These are phyloP conservation scores for Philaenus spumarius DNA, from an alignment of 1,140 invertebrate species.

Conservation along the genomic window DNA sequence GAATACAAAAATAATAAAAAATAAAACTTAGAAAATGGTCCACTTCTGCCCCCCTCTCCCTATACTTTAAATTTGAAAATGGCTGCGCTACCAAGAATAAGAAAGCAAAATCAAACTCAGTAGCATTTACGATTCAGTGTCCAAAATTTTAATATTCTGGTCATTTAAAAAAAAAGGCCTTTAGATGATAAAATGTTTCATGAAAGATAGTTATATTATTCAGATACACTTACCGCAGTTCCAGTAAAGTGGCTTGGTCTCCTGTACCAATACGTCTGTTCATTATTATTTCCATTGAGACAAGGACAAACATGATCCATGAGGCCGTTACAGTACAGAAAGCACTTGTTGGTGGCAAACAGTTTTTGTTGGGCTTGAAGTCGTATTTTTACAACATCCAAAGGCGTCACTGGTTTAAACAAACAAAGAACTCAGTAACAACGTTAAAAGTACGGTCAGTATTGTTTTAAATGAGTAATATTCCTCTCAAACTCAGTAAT, in stretches of 20 bases:
- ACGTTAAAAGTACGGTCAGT: neutral
- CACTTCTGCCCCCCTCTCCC: too few relatives aligned
- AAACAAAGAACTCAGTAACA: constrained; percentile 11
- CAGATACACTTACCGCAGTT: constrained; percentile 82
- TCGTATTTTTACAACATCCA: constrained; percentile 98
- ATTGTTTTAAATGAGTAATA: neutral
- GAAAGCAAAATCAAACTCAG: too few relatives aligned
- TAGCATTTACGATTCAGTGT: too few relatives aligned
- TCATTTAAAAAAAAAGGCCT: too few relatives aligned
- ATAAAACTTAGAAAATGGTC: too few relatives aligned
- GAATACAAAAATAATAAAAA: too few relatives aligned
- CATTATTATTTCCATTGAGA: constrained; percentile 23
- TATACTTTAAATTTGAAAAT: too few relatives aligned
- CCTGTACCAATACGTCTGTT: constrained; percentile 48
- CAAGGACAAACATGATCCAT: constrained; percentile 99
- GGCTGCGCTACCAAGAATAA: too few relatives aligned
- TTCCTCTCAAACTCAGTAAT: neutral
- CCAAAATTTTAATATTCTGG: too few relatives aligned
- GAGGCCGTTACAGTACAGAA: constrained; percentile 96
- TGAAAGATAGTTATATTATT: too few relatives aligned
- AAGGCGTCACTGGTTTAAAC: constrained; percentile 79
- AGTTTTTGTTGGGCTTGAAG: constrained; percentile 90
- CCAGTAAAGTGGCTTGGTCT: constrained; percentile 77
- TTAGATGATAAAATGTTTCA: too few relatives aligned
- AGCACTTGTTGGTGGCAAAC: constrained; percentile 79